These are phyloP conservation scores for Hydropsyche betteni DNA, from an alignment of 2,888 invertebrate genomes.

Conservation along the genomic window DNA sequence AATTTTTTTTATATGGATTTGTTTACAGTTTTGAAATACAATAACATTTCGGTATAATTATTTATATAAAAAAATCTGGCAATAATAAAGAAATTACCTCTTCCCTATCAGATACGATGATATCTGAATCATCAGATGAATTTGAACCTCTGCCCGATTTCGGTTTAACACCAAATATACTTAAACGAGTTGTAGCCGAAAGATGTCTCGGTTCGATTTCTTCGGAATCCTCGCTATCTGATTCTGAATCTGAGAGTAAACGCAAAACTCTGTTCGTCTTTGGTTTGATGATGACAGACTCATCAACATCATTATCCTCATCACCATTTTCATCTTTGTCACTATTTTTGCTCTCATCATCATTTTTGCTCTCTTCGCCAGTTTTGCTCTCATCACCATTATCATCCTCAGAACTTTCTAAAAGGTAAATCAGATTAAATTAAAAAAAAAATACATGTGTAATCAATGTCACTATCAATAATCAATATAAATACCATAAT, in stretches of 20 bases:
- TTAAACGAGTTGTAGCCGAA: constrained; percentile 64
- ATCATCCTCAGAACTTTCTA: constrained; percentile 17
- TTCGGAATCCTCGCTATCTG: not conserved
- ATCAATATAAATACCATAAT: constrained; percentile 23
- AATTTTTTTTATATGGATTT: no score
- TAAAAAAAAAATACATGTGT: not conserved
- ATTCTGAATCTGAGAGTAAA: constrained; percentile 42
- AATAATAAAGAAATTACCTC: not conserved
- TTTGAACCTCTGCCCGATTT: constrained; percentile 54
- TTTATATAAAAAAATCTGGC: no score
- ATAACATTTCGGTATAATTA: no score
- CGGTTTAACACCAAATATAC: constrained; percentile 63
- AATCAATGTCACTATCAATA: not conserved
- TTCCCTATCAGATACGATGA: constrained; percentile 63
- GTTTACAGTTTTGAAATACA: no score
- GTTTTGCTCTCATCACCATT: constrained; percentile 5
- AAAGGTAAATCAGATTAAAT: not conserved
- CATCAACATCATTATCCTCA: constrained; percentile 28
- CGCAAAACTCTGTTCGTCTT: constrained; percentile 27
- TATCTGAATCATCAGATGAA: constrained; percentile 63
- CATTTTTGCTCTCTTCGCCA: constrained; percentile 31
- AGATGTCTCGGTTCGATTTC: constrained; percentile 56
- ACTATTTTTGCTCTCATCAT: constrained; percentile 34
- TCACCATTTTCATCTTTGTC: constrained; percentile 37
- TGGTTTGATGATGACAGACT: constrained; percentile 38